Base-by-base conservation (phyloP, 2,797 vertebrate species). In the Linurgus olivaceus region DNA sequence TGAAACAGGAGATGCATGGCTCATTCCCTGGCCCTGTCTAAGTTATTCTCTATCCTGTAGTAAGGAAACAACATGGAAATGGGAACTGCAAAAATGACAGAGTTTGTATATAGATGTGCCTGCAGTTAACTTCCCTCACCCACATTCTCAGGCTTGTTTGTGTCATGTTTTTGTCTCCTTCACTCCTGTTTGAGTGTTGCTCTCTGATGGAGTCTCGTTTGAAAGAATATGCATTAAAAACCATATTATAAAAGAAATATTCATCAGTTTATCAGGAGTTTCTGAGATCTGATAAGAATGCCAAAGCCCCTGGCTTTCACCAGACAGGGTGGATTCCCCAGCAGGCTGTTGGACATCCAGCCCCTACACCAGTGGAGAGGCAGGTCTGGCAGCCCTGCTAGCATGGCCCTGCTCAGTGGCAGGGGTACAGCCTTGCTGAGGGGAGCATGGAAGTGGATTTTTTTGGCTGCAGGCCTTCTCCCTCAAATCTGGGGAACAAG, bases 371-470 rank as follows among this genome's bases (percentile, higher is more conserved):
- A 3, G 19, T 63, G 44, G 48, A 51, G 33, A 37, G 45, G 48
- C 33, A 38, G 37, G 54, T 44, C 51, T 52, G 63, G 51, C 68
- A 77, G 81, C 52, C 33, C 57, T 84, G 37, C 38, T 71, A 2
- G 28, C 3, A 3, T 38, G 26, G 57, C 35, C 4, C 0, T 1
- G 4, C 55, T 55, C 31, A 1, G 33, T 48, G 59, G 12, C 48
- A 50, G 24, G 33, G 21, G 4, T 74, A 14, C 40, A 31, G n/a
- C 42, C 40, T 81, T 13, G 1, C 38, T 4, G 2, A 57, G 40
- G 24, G 14, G 13, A 62, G 16, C 1, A 1, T 29, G 15, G n/a
- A 71, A 10, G 23, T 11, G 40, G 9, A n/a, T 1, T 17, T 73
- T 71, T 77, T 65, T 48, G 28, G 21, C 17, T 70, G 55, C 7